Evolutionary conservation across 2,888 invertebrate genomes (phyloP), one percentile per base, ranked within the genome.

Genomic region (Ecliptopera silaceata): DNA sequence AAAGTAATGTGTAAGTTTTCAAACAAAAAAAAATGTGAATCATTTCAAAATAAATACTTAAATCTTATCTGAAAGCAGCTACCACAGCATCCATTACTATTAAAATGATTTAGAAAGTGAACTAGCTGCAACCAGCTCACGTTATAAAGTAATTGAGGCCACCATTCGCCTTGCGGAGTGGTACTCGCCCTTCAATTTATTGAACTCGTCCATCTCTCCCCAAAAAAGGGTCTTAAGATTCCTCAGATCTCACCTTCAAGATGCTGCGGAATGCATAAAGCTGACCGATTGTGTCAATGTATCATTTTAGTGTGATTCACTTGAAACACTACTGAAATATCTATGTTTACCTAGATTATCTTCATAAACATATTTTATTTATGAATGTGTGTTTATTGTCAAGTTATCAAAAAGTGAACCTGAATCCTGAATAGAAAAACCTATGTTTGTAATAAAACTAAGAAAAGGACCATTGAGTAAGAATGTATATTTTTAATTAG

Each of bases 101-200:
- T 44, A 3, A 3, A 13, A 22, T 36, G n/a, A n/a, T 39, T 41
- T 20, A 20, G 6, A 8, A 11, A 42, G 4, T 38, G 15, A 44
- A 32, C 39, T 29, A 56, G 45, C 50, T 47, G 29, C 2, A 8
- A 5, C 2, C 0, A 10, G 10, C 3, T 29, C 36, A 5, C 18
- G 57, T 38, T 65, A 70, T 72, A 66, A 67, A 78, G 78, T 71
- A 76, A 80, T 81, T 75, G 74, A 70, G 60, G 68, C 63, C 53
- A 63, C 59, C 64, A 60, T 63, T 39, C 53, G 55, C 60, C 63
- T 32, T 55, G 57, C 57, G 50, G 56, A 66, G 56, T 53, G 60
- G 51, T 31, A 49, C 44, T 62, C 80, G 69, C 85, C 86, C 85
- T 86, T 79, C 88, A 87, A 88, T 88, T 88, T 88, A 88, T 88